Evolutionary conservation across 2,113 vertebrate genomes (phyloP).

Genomic region (Nothoprocta perdicaria): DNA sequence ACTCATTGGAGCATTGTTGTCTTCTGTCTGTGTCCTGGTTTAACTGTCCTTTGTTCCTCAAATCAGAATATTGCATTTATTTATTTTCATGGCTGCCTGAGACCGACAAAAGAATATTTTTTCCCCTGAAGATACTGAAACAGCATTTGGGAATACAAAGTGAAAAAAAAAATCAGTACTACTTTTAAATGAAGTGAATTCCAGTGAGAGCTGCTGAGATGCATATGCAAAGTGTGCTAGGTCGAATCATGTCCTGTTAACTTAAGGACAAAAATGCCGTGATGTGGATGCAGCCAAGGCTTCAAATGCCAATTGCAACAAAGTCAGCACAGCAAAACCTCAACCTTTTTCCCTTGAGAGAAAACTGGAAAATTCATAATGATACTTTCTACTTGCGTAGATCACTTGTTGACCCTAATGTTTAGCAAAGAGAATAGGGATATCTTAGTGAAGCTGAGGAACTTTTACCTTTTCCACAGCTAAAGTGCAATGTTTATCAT

Average conservation of each 20-base stretch:
- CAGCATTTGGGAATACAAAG: background rate
- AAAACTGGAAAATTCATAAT: background rate
- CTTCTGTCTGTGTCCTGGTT: background rate
- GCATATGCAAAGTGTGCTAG: background rate
- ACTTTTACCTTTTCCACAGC: background rate
- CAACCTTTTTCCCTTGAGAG: background rate
- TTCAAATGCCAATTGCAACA: background rate
- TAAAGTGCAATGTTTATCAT: background rate
- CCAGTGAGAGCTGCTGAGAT: fast-evolving
- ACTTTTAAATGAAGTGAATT: background rate
- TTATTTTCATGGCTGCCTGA: background rate
- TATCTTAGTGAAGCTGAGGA: background rate
- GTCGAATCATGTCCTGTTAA: background rate
- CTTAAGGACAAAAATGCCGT: background rate
- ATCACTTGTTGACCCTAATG: background rate
- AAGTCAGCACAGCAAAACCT: background rate
- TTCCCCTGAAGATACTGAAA: background rate
- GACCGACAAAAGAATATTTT: background rate
- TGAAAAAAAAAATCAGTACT: background rate
- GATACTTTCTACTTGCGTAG: background rate
- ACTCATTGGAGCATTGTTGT: background rate
- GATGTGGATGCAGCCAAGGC: background rate
- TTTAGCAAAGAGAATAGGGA: background rate
- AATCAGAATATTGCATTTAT: background rate
- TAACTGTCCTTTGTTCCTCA: background rate